Percentiles rank a stretch among this genome's conserved stretches.
These are phyloP conservation scores for Potamarius usumacintae DNA, from an alignment of 2,113 vertebrate genomes.

Conservation along the genomic window DNA sequence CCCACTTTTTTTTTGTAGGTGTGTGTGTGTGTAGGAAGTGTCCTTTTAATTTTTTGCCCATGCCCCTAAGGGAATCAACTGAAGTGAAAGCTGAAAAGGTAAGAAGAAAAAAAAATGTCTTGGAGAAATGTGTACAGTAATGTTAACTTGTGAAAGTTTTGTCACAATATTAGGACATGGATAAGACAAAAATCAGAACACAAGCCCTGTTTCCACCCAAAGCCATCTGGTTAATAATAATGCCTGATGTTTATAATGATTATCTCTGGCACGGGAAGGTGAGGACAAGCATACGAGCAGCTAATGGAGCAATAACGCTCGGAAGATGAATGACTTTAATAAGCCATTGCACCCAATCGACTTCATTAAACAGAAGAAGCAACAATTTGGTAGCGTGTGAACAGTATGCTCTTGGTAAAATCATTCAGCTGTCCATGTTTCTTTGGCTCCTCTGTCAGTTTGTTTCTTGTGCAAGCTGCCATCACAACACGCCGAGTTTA, in stretches of 20 bases:
- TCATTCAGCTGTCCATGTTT: background rate
- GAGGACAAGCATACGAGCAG: constrained; percentile 40
- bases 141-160: background rate
- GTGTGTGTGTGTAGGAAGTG: background rate
- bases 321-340: constrained; percentile 37
- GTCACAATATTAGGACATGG: background rate
- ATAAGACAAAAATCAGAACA: background rate
- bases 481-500: background rate
- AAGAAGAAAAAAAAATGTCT: background rate
- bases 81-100: background rate
- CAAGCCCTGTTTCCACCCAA: background rate
- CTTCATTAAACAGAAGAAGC: constrained; percentile 29
- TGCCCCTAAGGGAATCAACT: background rate
- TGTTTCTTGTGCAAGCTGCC: background rate
- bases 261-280: constrained; percentile 19
- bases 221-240: constrained; percentile 21
- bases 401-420: constrained; percentile 9
- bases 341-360: constrained; percentile 33
- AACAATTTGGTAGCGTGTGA: background rate
- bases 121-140: background rate
- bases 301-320: constrained; percentile 29
- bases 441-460: background rate
- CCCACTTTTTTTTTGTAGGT: too few relatives aligned
- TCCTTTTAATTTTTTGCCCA: background rate
- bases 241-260: constrained; percentile 17